Evolutionary conservation across 2,888 invertebrate genomes (phyloP), one percentile per base, ranked within the genome.

Genomic region (Bugulina stolonifera): DNA sequence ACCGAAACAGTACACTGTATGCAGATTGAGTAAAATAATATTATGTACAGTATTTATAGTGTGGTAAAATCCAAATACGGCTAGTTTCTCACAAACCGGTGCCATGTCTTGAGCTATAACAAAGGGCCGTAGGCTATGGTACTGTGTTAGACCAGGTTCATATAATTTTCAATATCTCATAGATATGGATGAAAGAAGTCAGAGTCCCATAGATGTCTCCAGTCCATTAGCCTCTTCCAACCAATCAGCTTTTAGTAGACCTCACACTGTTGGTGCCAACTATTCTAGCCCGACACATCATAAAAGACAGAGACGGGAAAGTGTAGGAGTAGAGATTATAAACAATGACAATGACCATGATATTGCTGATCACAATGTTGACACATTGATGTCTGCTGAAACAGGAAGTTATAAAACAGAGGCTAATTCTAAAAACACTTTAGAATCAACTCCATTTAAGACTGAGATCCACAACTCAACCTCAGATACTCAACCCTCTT

Each of bases 131-230:
- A n/a, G n/a, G n/a, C n/a, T n/a, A n/a, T n/a, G n/a, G n/a, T n/a
- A n/a, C n/a, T n/a, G n/a, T n/a, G n/a, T n/a, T n/a, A n/a, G n/a
- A n/a, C n/a, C n/a, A n/a, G n/a, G n/a, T n/a, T n/a, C n/a, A n/a
- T n/a, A n/a, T n/a, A n/a, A n/a, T n/a, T n/a, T n/a, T n/a, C n/a
- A n/a, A n/a, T n/a, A n/a, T 43, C 18, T 5, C n/a, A 18, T 25
- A 64, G 64, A 64, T 29, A 64, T 25, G 3, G 32, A 32, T 10
- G 64, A 64, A 18, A 64, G 64, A 32, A 14, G 32, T 32, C 32
- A 64, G 10, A 64, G 64, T 34, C 64, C 64, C 2, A 64, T 64
- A 32, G 64, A 64, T 64, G 64, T 64, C 5, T 64, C 64, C 18
- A 64, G 64, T n/a, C 57, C 64, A 22, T 5, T 32, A 43, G 18